Conservation (phyloP, 2,797 vertebrate species). For the Chelmon rostratus region DNA sequence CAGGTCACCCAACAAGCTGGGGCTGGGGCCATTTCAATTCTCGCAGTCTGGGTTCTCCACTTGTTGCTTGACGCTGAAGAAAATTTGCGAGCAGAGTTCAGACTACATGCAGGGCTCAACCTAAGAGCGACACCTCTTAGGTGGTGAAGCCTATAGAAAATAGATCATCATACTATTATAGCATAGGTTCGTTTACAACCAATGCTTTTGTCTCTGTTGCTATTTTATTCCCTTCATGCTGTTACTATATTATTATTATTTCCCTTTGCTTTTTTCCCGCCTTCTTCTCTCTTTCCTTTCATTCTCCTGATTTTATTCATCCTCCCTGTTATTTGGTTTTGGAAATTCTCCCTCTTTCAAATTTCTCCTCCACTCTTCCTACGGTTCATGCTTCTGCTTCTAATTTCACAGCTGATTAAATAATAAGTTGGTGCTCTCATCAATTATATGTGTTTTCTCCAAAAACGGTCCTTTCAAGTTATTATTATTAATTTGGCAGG, state of each 20-base stretch:
- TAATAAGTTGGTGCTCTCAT: not conserved
- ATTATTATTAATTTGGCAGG: slow-evolving; percentile 9
- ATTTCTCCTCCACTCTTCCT: not conserved
- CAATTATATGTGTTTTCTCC: slow-evolving; percentile 10
- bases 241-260: not conserved
- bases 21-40: too few relatives aligned
- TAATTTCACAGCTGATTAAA: slow-evolving; percentile 44
- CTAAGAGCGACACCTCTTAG: too few relatives aligned
- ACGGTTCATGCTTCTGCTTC: not conserved
- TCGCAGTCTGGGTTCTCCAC: too few relatives aligned
- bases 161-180: not conserved
- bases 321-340: not conserved
- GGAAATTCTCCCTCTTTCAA: not conserved
- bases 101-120: too few relatives aligned
- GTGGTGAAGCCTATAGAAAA: too few relatives aligned
- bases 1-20: too few relatives aligned
- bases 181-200: not conserved
- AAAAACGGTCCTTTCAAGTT: slow-evolving; percentile 29
- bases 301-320: not conserved
- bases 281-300: not conserved
- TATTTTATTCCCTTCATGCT: not conserved
- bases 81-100: too few relatives aligned
- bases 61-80: too few relatives aligned
- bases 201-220: not conserved
- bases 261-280: not conserved